phyloP scores from a whole-genome alignment of 2,797 vertebrate genomes.

The Brachyrhaphis roseni region DNA sequence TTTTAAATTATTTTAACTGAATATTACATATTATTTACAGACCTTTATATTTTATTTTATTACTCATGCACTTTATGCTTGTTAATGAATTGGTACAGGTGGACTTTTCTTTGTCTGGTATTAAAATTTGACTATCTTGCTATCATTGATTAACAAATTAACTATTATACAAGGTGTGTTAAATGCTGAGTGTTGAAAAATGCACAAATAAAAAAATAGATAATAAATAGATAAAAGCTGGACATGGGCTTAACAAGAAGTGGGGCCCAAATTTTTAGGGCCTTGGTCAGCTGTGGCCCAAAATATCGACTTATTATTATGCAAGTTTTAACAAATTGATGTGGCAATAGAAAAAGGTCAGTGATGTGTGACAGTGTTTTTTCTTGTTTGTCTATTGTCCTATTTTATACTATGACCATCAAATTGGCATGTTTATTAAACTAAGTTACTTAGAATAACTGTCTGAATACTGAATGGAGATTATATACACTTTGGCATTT shows the following conservation, averaged over 20 bases:
- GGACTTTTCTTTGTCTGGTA: neutral
- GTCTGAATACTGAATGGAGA: neutral
- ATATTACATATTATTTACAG: neutral
- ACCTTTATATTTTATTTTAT: neutral
- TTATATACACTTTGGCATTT: neutral
- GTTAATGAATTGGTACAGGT: neutral
- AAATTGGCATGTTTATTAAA: neutral
- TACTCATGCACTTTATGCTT: neutral
- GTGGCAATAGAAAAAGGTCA: neutral
- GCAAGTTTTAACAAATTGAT: neutral
- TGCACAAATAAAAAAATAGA: neutral
- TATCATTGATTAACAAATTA: neutral
- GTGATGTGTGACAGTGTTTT: neutral
- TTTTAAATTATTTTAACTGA: neutral
- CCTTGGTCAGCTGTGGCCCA: neutral
- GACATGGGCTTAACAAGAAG: neutral
- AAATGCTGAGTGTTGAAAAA: neutral
- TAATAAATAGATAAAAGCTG: neutral
- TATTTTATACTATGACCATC: neutral
- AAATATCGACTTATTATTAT: neutral
- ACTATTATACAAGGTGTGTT: neutral
- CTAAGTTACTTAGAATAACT: neutral
- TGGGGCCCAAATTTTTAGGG: neutral
- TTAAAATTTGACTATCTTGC: neutral
- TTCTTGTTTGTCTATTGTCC: neutral